Base-by-base conservation (phyloP, 2,888 invertebrate species). In the Lasiommata megera region DNA sequence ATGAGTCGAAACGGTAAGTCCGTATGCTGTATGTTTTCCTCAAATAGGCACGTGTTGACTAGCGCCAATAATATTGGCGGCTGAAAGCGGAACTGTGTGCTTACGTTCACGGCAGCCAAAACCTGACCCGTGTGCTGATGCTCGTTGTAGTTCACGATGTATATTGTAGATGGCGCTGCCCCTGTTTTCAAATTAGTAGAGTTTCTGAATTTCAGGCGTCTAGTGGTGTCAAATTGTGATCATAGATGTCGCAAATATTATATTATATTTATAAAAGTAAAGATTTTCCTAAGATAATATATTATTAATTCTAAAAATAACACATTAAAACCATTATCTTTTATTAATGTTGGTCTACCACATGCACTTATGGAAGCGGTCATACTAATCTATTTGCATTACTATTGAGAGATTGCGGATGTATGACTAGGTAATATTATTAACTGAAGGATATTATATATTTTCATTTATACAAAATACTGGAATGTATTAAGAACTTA, bases 1-100 rank as follows among this genome's bases (percentile, higher is more conserved):
- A 88, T 88, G 88, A 79, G 69, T 71, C 77, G 79, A 62, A 76
- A 76, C 73, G 88, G 88, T 87, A 68, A 86, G 86, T 82, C 47
- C 48, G 40, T 41, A 58, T 60, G 53, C 60, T 59, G 56, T 63
- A 54, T 38, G 43, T 60, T 58, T 54, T 69, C 63, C 66, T 36
- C 64, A 65, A 59, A 66, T 62, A 67, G 61, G 51, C 34, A 62
- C 56, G 55, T 63, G 60, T 18, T 63, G 36, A 29, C 56, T 62
- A 70, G 76, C 81, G 83, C 74, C 72, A 64, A 63, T 65, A 14
- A 37, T 54, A 67, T 57, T 16, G 1, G 57, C 37, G 41, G 63
- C 52, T 8, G 18, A 52, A 46, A 68, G 8, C 14, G 31, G 23
- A 44, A 65, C 56, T 57, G 54, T 16, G 48, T 51, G n/a, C 3